Percentiles rank a stretch among this genome's conserved stretches.
phyloP scores from a whole-genome alignment of 1,140 invertebrate species.

The Bilobella aurantiaca region DNA sequence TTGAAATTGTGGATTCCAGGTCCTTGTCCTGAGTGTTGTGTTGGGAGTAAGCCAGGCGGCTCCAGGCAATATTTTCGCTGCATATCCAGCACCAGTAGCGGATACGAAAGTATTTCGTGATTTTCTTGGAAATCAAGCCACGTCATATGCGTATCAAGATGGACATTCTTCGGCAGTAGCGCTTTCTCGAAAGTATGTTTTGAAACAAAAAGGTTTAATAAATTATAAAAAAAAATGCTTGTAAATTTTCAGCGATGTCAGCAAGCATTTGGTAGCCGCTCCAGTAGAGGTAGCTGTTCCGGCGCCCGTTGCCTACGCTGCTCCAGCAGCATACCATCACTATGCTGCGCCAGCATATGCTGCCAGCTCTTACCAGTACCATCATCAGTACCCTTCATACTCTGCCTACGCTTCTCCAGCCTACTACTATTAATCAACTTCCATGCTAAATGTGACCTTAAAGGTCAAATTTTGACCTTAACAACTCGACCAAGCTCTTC shows the following conservation, averaged over 20 bases:
- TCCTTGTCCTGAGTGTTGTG: too few relatives aligned
- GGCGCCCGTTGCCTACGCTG: too few relatives aligned
- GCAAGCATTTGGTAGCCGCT: slow-evolving; percentile 23
- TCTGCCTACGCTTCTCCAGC: not conserved
- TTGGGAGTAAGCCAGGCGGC: too few relatives aligned
- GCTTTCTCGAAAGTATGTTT: slow-evolving; percentile 25
- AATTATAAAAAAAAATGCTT: too few relatives aligned
- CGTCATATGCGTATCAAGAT: slow-evolving; percentile 30
- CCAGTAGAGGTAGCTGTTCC: slow-evolving; percentile 10
- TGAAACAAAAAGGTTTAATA: too few relatives aligned
- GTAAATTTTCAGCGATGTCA: slow-evolving; percentile 26
- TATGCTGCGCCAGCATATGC: too few relatives aligned
- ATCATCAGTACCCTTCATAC: not conserved
- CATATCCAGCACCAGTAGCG: slow-evolving; percentile 13
- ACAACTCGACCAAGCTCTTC: too few relatives aligned
- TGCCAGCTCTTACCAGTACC: not conserved
- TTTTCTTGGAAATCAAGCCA: slow-evolving; percentile 31
- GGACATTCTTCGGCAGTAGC: slow-evolving; percentile 30
- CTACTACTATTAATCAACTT: not conserved
- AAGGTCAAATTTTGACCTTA: too few relatives aligned
- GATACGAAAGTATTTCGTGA: slow-evolving; percentile 25
- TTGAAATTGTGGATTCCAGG: too few relatives aligned
- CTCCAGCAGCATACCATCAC: too few relatives aligned
- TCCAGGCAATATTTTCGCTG: not conserved
- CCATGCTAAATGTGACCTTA: too few relatives aligned